Evolutionary conservation across 2,113 vertebrate species (phyloP).

Genomic region (Catagonus wagneri): DNA sequence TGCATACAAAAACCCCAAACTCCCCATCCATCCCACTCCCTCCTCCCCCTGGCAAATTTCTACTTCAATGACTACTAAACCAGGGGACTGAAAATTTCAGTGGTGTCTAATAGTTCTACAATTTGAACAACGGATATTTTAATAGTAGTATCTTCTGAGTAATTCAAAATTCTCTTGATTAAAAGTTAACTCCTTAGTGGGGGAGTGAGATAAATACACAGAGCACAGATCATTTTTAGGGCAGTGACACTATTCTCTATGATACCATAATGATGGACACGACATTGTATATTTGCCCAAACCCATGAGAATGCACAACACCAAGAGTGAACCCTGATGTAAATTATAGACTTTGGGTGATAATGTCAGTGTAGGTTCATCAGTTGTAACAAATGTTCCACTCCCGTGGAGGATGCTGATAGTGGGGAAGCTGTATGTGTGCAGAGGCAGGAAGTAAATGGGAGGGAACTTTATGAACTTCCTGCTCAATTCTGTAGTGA

Average conservation of each 20-base stretch:
- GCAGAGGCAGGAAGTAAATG: too few relatives aligned
- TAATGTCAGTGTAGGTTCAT: accelerated
- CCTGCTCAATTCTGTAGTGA: neutral
- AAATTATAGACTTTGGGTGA: neutral
- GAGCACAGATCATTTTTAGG: neutral
- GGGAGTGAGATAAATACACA: neutral
- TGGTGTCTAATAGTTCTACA: neutral
- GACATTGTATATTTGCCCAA: too few relatives aligned
- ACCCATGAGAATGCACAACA: neutral
- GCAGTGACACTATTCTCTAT: neutral
- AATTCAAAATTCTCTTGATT: neutral
- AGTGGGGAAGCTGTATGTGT: accelerated
- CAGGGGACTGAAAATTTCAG: neutral
- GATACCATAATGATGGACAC: too few relatives aligned
- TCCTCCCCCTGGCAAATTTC: too few relatives aligned
- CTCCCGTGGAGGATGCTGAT: neutral
- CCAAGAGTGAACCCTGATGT: neutral
- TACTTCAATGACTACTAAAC: neutral
- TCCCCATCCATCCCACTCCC: too few relatives aligned
- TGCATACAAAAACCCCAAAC: too few relatives aligned
- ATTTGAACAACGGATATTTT: neutral
- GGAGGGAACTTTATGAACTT: neutral
- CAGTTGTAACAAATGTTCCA: neutral
- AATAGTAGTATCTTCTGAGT: neutral
- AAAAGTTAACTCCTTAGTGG: neutral